Evolutionary conservation across 2,113 vertebrate genomes (phyloP).

Genomic region (Xenopus tropicalis): UCB_Xtro_10.0 CM004452.2:2439501-2440000

Average conservation of each 20-base stretch:
- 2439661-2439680: conserved; percentile 90
- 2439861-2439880: conserved; percentile 86
- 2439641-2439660: conserved; percentile 93
- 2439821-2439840: conserved; percentile 95
- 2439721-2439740: conserved; percentile 52
- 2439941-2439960: conserved; percentile 66
- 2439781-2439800: conserved; percentile 87
- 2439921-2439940: conserved; percentile 87
- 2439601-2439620: conserved; percentile 50
- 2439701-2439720: conserved; percentile 59
- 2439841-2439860: conserved; percentile 90
- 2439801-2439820: conserved; percentile 91
- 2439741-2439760: conserved; percentile 43
- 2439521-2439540: conserved; percentile 91
- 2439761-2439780: conserved; percentile 50
- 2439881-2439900: conserved; percentile 88
- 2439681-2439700: conserved; percentile 69
- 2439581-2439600: conserved; percentile 47
- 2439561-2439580: conserved; percentile 56
- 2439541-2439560: conserved; percentile 84
- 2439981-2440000: conserved; percentile 66
- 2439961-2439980: conserved; percentile 73
- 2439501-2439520: conserved; percentile 70
- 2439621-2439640: conserved; percentile 58
- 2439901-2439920: conserved; percentile 96